phyloP scores from a whole-genome alignment of 1,140 invertebrate species.

The Brachionus asplanchnoidis region DNA sequence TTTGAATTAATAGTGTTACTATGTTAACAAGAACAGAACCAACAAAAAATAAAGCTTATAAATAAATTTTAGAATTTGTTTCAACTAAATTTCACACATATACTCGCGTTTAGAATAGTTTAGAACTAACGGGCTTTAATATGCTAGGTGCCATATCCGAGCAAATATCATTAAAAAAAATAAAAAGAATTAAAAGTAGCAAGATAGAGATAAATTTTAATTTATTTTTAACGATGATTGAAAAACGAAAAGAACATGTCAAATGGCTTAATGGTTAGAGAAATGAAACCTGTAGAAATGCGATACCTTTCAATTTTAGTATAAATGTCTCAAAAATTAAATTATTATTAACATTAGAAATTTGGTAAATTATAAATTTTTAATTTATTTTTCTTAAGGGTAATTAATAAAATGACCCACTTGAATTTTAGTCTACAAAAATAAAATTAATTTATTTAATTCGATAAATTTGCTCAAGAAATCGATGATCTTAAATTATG shows the following conservation, averaged over 20 bases:
- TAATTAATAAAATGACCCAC: not conserved
- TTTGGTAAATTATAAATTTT: not conserved
- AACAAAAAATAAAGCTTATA: not conserved
- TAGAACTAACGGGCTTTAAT: not conserved
- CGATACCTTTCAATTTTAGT: not conserved
- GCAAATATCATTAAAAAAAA: not conserved
- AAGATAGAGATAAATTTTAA: not conserved
- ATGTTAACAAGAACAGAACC: slow-evolving; percentile 24
- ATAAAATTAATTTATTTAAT: not conserved
- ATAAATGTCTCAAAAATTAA: not conserved
- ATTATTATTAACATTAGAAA: not conserved
- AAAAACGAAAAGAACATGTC: not conserved
- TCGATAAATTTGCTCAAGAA: not conserved
- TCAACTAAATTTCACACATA: not conserved
- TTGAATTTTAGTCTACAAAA: not conserved
- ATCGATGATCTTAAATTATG: not conserved
- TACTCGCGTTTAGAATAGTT: not conserved
- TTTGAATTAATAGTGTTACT: slow-evolving; percentile 13
- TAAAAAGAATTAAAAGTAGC: not conserved
- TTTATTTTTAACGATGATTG: not conserved
- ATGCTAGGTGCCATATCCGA: not conserved
- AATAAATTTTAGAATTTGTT: not conserved
- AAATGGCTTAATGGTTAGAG: not conserved
- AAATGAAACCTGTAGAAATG: not conserved
- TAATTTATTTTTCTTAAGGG: not conserved